A percentile compares a stretch with the other conserved stretches of the same genome.
These are phyloP conservation scores for Standfussiana lucernea DNA, from an alignment of 2,888 invertebrate genomes.

Conservation along the genomic window DNA sequence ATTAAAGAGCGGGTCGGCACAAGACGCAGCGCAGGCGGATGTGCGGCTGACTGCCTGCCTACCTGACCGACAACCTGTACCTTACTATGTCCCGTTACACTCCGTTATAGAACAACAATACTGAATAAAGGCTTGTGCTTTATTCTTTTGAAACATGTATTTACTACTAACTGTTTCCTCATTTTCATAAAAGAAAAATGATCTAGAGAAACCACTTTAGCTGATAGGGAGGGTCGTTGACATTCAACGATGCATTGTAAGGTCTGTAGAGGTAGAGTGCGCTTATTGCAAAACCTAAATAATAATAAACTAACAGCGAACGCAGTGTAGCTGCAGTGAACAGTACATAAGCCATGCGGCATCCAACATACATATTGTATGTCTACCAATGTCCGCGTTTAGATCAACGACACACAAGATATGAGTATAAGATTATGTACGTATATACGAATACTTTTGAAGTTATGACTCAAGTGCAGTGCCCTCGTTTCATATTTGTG, in stretches of 20 bases:
- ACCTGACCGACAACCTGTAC: conserved; percentile 69
- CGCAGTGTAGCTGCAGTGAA: conserved; percentile 7
- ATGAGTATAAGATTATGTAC: conserved; percentile 18
- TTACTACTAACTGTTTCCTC: not conserved
- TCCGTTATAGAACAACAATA: conserved; percentile 58
- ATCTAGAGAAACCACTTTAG: conserved; percentile 14
- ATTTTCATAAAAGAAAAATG: conserved; percentile 23
- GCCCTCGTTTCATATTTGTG: conserved; percentile 76
- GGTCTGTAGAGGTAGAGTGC: conserved; percentile 1
- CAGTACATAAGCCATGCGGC: conserved; percentile 16
- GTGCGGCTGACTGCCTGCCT: conserved; percentile 75
- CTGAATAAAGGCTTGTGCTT: conserved; percentile 38
- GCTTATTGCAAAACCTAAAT: conserved; percentile 22
- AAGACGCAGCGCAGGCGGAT: conserved; percentile 73
- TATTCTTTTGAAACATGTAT: conserved; percentile 27
- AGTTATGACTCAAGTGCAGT: conserved; percentile 77
- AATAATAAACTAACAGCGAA: conserved; percentile 21
- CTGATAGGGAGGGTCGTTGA: conserved; percentile 50
- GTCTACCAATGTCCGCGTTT: conserved; percentile 67
- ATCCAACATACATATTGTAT: conserved; percentile 18
- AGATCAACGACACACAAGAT: conserved; percentile 77
- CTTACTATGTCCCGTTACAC: conserved; percentile 71
- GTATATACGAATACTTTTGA: conserved; percentile 21
- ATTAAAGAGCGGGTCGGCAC: conserved; percentile 55
- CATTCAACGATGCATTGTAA: conserved; percentile 36